A percentile compares a stretch with the other conserved stretches of the same genome.
Conservation (phyloP, 2,113 vertebrate genomes). For the Lepisosteus oculatus region DNA sequence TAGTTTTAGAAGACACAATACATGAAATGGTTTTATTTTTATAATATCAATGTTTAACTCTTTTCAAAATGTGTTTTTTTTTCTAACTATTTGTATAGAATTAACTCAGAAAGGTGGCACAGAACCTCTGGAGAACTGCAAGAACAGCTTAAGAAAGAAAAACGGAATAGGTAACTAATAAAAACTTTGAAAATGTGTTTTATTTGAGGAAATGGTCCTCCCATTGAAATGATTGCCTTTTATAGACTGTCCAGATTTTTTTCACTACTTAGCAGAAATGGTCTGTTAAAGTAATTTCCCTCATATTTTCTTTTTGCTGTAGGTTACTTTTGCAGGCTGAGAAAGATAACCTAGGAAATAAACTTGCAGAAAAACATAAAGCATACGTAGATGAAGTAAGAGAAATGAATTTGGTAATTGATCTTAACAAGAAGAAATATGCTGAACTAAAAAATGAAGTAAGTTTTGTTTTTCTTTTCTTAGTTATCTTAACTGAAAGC, state of each 20-base stretch:
- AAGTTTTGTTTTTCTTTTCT: not conserved
- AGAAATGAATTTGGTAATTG: constrained; percentile 9
- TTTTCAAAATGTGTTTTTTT: no score
- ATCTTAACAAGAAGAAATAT: constrained; percentile 12
- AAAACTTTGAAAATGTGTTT: not conserved
- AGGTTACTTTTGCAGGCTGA: constrained; percentile 45
- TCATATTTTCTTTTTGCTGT: constrained; percentile 19
- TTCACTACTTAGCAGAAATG: no score
- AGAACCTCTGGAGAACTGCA: not conserved
- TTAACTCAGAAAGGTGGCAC: not conserved
- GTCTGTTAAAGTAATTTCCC: no score
- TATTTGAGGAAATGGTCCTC: no score
- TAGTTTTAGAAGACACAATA: no score
- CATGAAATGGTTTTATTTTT: no score
- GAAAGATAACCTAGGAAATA: constrained; percentile 21
- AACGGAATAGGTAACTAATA: not conserved
- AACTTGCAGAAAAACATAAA: constrained; percentile 11
- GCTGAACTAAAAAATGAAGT: constrained; percentile 41
- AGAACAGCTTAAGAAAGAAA: constrained; percentile 26
- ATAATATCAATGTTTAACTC: no score
- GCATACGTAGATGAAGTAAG: not conserved
- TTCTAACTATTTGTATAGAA: not conserved
- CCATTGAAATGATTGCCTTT: no score
- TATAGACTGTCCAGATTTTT: no score
- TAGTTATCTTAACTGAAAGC: no score